Evolutionary conservation across 1,140 invertebrate genomes (phyloP).

Genomic region (Coenobita brevimanus): DNA sequence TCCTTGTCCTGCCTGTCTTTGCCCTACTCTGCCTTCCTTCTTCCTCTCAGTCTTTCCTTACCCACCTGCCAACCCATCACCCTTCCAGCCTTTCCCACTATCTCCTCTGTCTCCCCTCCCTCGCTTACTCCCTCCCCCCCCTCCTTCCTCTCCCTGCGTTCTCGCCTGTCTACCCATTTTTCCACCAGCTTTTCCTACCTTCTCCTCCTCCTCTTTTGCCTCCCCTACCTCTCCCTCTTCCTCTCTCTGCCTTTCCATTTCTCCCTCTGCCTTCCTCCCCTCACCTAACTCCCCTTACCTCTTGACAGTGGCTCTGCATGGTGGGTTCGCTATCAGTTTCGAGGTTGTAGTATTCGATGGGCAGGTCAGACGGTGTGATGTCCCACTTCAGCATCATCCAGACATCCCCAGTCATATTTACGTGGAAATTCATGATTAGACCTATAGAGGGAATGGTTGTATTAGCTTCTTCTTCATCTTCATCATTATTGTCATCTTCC

Average conservation of each 20-base stretch:
- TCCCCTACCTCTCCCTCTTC: background rate
- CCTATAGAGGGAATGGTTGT: background rate
- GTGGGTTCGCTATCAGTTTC: background rate
- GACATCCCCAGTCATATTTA: background rate
- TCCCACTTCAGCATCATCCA: conserved; percentile 17
- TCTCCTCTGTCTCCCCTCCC: background rate
- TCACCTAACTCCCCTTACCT: background rate
- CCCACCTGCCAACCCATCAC: too few species aligned
- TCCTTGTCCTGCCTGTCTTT: too few species aligned
- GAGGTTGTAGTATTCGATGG: conserved; percentile 21
- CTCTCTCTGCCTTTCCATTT: background rate
- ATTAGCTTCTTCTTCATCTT: background rate
- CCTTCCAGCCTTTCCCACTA: too few species aligned
- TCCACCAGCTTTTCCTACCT: background rate
- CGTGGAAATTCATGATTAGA: conserved; percentile 34
- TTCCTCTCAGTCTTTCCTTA: too few species aligned
- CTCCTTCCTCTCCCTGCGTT: background rate
- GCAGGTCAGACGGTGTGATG: conserved; percentile 1
- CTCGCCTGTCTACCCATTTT: background rate
- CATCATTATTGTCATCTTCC: background rate
- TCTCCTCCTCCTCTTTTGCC: background rate
- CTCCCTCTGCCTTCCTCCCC: background rate
- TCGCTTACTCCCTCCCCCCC: background rate
- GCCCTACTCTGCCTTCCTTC: too few species aligned
- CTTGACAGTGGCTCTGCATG: conserved; percentile 8